Evolutionary conservation across 2,888 invertebrate genomes (phyloP), one percentile per base, ranked within the genome.

Genomic region (Lacanobia oleracea): DNA sequence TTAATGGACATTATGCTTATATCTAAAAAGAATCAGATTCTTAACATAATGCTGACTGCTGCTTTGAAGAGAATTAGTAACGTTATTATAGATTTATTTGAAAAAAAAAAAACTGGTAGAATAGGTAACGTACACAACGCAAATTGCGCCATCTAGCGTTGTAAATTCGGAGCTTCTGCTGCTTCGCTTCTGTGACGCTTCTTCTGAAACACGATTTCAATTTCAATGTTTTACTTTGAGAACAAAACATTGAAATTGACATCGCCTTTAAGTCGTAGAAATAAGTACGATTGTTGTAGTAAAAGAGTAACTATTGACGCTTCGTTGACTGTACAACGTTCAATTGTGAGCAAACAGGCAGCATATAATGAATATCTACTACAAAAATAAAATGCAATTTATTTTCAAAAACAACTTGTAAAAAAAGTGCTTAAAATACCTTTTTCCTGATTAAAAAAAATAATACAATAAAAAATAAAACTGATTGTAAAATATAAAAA

Each of bases 1-100:
- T 83, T 48, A 74, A 45, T 74, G 80, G 80, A 82, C 60, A 74
- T 64, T 69, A 53, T 0, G 57, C 83, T 80, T 80, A 80, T 1
- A 67, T 16, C 79, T 80, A 80, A 5, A 4, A 81, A 77, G 54
- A 62, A 33, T 56, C 40, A 48, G 37, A 43, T 51, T 66, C 53
- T 60, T 59, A 75, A 77, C 60, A 21, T 61, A 61, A 48, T 9
- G 45, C 81, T 80, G 76, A 6, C 80, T 74, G 54, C 18, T 33
- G 4, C 23, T 18, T 56, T 18, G 16, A 18, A 3, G n/a, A 8
- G 48, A 48, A 48, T 48, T 69, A 45, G n/a, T 33, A 33, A 57
- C 21, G 57, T 37, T n/a, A 53, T 45, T 10, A 23, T 2, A 48
- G 14, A 10, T 23, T 16, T 14, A 53, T 53, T 23, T 23, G 53